Base-by-base conservation (phyloP, 2,113 vertebrate species). In the Gila orcuttii region DNA sequence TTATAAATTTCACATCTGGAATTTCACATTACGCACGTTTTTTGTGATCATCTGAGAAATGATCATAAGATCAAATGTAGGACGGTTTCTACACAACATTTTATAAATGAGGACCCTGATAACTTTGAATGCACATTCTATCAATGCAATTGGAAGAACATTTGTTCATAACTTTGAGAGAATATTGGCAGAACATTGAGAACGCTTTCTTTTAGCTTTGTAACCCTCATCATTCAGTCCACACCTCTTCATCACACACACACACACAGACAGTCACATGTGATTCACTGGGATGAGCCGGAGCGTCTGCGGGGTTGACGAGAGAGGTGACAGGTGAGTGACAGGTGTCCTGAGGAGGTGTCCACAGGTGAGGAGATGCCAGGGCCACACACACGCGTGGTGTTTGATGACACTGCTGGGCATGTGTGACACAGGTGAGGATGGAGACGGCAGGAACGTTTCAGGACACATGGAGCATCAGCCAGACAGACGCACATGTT, bases 241-340 rank as follows among this genome's bases (percentile, higher is more conserved):
- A 8, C 55, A 57, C 55, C 19, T 57, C 19, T 57, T 19, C 19
- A 57, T 57, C 55, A 57, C 36, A 73, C 69, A 73, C 68, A 69
- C 69, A 45, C 39, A 85, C 13, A 60, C 36, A 33, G n/a, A 6
- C 55, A 71, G 68, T 28, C 75, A 68, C 25, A 28, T 47, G 17
- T 36, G 75, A 73, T 62, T 52, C 66, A 52, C 59, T 81, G 64
- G 84, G 85, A 88, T 92, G 74, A 86, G 83, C 84, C 88, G 71
- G 82, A 82, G 86, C 85, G 85, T 89, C 88, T 11, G 71, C 25
- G 2, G 39, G 86, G 88, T 86, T 93, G 92, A 93, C 93, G 91
- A 92, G 90, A 90, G 89, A 89, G 87, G 81, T 91, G 93, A 94
- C 94, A 93, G 93, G 88, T 94, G 94, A 95, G 90, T 93, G 94